Conservation (phyloP, 2,888 invertebrate genomes). For the Pammene aurita region DNA sequence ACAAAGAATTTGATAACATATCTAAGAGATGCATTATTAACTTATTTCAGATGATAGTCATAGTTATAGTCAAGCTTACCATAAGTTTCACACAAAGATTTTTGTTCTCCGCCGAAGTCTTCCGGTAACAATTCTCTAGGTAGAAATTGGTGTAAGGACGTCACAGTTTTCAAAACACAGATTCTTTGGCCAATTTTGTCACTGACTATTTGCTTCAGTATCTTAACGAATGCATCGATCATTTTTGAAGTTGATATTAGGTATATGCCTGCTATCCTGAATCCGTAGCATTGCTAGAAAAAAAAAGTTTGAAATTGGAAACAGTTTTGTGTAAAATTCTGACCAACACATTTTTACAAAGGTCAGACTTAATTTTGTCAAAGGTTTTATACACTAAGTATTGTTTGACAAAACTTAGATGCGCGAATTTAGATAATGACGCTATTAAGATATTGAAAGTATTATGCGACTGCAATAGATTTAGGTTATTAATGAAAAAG, state of each 20-base stretch:
- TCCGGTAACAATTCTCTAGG: conserved; percentile 57
- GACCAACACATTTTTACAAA: too few relatives aligned
- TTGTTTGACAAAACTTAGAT: too few relatives aligned
- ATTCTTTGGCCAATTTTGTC: conserved; percentile 58
- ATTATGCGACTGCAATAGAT: too few relatives aligned
- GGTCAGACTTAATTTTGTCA: too few relatives aligned
- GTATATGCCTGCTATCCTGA: conserved; percentile 61
- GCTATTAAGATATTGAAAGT: too few relatives aligned
- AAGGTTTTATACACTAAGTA: too few relatives aligned
- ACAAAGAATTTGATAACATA: too few relatives aligned
- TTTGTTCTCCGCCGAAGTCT: conserved; percentile 65
- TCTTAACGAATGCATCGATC: conserved; percentile 51
- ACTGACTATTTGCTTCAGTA: conserved; percentile 60
- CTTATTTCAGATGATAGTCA: background rate
- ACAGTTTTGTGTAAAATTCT: too few relatives aligned
- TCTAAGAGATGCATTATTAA: too few relatives aligned
- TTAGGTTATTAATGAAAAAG: too few relatives aligned
- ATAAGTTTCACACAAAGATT: conserved; percentile 50
- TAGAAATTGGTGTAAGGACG: conserved; percentile 51
- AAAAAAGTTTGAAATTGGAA: background rate
- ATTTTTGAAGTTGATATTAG: conserved; percentile 58
- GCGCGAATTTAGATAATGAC: too few relatives aligned
- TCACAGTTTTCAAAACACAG: conserved; percentile 51
- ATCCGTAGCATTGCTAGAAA: conserved; percentile 65
- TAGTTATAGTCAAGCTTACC: conserved; percentile 49